Percentiles rank a stretch among this genome's conserved stretches.
Conservation (phyloP, 2,113 vertebrate species). For the Oxyura jamaicensis region DNA sequence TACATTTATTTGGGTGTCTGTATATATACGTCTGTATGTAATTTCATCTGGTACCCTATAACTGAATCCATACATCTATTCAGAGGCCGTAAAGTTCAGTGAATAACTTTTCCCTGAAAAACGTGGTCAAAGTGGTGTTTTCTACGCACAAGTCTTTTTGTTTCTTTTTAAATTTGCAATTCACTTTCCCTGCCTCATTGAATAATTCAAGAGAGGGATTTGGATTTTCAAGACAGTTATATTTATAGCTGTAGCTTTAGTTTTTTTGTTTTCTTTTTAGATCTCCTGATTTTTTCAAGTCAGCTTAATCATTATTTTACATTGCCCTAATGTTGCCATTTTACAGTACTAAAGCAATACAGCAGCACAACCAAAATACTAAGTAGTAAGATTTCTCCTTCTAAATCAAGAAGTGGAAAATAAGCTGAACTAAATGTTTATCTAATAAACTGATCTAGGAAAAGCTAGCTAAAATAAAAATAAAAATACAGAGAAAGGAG, state of each 20-base stretch:
- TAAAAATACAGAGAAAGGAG: background rate
- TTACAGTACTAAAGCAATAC: background rate
- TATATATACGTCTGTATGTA: background rate
- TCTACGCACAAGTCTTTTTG: background rate
- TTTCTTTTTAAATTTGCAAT: background rate
- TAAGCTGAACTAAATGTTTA: background rate
- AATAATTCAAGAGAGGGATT: background rate
- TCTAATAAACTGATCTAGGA: background rate
- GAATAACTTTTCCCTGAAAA: background rate
- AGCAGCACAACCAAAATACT: background rate
- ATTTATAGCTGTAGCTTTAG: background rate
- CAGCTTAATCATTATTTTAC: background rate
- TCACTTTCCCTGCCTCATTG: background rate
- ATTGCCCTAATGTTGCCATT: background rate
- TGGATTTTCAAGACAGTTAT: background rate
- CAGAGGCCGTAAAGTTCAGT: background rate
- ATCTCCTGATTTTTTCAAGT: background rate
- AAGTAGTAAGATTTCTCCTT: background rate
- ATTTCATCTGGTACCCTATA: background rate
- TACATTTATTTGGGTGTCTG: rapidly evolving
- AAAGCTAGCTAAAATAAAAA: background rate
- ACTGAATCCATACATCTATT: background rate
- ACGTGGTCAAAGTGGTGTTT: background rate
- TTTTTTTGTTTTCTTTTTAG: background rate
- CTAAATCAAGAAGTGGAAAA: background rate